These are phyloP conservation scores for Exephanes ischioxanthus DNA, from an alignment of 2,888 invertebrate species.

Conservation along the genomic window DNA sequence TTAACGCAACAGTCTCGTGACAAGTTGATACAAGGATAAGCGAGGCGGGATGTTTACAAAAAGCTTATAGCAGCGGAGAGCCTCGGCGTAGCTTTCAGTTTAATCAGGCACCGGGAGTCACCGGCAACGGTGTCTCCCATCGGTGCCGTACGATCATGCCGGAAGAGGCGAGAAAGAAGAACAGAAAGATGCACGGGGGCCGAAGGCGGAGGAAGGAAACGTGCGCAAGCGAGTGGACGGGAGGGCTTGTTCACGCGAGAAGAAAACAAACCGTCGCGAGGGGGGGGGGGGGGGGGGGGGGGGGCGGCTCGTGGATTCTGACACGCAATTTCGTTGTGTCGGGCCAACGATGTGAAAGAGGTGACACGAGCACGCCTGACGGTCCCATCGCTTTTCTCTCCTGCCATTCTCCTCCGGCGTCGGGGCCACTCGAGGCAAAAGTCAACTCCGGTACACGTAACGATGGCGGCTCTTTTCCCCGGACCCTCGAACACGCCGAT, in stretches of 20 bases:
- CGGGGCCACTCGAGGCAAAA: conserved; percentile 39
- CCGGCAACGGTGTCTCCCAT: background rate
- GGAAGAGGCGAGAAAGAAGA: conserved; percentile 9
- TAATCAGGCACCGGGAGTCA: conserved; percentile 48
- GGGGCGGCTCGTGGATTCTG: conserved; percentile 21
- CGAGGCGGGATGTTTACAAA: conserved; percentile 39
- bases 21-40: conserved; percentile 28
- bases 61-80: conserved; percentile 22
- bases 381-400: conserved; percentile 9
- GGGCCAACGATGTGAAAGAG: conserved; percentile 49
- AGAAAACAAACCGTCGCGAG: conserved; percentile 59
- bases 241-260: conserved; percentile 55
- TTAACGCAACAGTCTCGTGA: conserved; percentile 16
- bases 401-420: background rate
- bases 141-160: background rate
- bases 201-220: background rate
- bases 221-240: conserved; percentile 31
- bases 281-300: background rate
- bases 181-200: background rate
- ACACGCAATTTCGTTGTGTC: conserved; percentile 54
- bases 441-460: conserved; percentile 42
- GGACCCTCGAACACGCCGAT: conserved; percentile 21
- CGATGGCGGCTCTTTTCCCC: conserved; percentile 9
- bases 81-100: conserved; percentile 53
- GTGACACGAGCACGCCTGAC: conserved; percentile 38